Base-by-base conservation (phyloP, 2,888 invertebrate genomes). In the Phyto melanocephala region DNA sequence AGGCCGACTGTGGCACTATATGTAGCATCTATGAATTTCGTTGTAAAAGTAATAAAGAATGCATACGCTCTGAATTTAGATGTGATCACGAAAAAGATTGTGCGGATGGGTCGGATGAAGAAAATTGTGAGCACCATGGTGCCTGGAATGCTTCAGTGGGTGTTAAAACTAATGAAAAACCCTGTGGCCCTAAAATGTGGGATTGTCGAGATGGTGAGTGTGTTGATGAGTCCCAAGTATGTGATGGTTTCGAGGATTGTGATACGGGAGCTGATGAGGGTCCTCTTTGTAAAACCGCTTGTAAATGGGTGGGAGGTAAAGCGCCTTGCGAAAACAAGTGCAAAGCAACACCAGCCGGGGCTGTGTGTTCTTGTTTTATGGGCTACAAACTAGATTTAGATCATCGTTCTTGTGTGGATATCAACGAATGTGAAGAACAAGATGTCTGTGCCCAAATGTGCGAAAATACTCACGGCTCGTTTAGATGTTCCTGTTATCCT, bases 61-160 rank as follows among this genome's bases (percentile, higher is more conserved):
- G 96, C 85, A 92, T 96, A 40, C 92, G 93, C 0, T 86, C 86
- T 1, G 87, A 90, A 8, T 94, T 94, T 92, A 86, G 94, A 83
- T 94, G 93, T 92, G 93, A 96, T 86, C 92, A 93, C 0, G 87
- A 88, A 0, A 92, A 93, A 65, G 95, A 96, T 87, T 97, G 96
- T 87, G 89, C 89, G 0, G 96, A 96, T 87, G 93, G 93, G 11
- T 94, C 94, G 0, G 96, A 97, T 87, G 96, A 97, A 88, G 92
- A 93, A 67, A 93, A 93, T 84, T 93, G 93, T 10, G 86, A 87
- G 3, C 84, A 85, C 17, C 76, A 60, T 24, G 72, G 80, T 2
- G 84, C 86, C 0, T 85, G 85, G 7, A 87, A 86, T 88, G 80
- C 70, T 24, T 80, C 87, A 42, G 33, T 81, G 10, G 60, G 71